These are phyloP conservation scores for Hydra vulgaris DNA, from an alignment of 30 jellyfish, hydroid and myxozoan genomes.

Conservation along the genomic window DNA sequence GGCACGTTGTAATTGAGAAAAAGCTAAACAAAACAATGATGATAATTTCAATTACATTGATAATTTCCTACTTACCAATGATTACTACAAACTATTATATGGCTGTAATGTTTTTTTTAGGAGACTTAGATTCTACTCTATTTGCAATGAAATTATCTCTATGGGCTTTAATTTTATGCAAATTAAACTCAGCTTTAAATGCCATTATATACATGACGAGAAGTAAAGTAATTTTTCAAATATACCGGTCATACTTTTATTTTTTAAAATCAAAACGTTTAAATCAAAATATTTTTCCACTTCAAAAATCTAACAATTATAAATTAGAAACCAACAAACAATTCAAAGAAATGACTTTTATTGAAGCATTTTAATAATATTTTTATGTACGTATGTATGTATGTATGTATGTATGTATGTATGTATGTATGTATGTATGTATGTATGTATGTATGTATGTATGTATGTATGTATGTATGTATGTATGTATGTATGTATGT, in stretches of 20 bases:
- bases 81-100: neutral
- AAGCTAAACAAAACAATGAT: neutral
- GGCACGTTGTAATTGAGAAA: neutral
- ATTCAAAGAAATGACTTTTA: neutral
- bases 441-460: conserved; percentile 15
- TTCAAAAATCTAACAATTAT: neutral
- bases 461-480: conserved; percentile 15
- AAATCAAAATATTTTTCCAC: neutral
- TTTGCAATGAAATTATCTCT: neutral
- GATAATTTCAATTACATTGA: neutral
- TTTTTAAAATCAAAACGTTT: too few species aligned
- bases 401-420: conserved; percentile 8
- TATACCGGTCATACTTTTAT: neutral
- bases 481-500: conserved; percentile 15
- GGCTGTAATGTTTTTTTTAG: neutral
- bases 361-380: neutral
- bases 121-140: neutral
- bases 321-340: neutral
- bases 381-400: neutral
- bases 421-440: conserved; percentile 15
- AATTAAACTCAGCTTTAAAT: neutral
- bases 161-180: neutral
- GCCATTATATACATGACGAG: neutral
- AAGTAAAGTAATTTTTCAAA: neutral
- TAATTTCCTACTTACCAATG: neutral